Evolutionary conservation across 2,888 invertebrate species (phyloP), one percentile per base, ranked within the genome.

Genomic region (Liopterus haemorrhoidalis): DNA sequence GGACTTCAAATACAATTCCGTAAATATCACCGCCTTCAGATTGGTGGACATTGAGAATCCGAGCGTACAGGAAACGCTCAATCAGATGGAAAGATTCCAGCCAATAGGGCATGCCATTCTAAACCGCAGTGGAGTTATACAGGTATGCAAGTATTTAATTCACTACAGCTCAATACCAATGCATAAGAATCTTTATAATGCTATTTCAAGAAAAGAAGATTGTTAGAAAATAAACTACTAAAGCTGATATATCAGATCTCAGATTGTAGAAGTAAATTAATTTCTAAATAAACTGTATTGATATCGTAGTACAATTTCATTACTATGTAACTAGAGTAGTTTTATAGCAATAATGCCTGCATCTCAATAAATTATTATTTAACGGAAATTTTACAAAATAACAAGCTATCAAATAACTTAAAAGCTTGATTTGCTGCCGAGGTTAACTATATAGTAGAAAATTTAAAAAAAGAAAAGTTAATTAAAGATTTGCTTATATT

Each of bases 61-160:
- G 6, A 71, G 72, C n/a, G 78, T 82, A 4, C 73, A 76, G 52
- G 78, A 79, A 54, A 73, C 81, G 44, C 65, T 85, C n/a, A 74
- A 79, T 55, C 82, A 82, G 57, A 83, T 85, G 79, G 78, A 80
- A 50, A 71, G 72, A 48, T 83, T 79, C 62, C 76, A 81, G 56
- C 70, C 74, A 4, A 83, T 87, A 48, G 89, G 89, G 2, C 81
- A 85, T 39, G 78, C 82, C 30, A 85, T 87, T 48, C 72, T 85
- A 20, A 83, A 83, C 54, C 79, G 77, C 32, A 73, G 73, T 48
- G 79, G 79, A 21, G 73, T 81, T 45, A 80, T 82, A 57, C 78
- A 81, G 74, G 82, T 81, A 64, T 59, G 59, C 59, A 51, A 40
- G 9, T 28, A 11, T 45, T 44, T 18, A 14, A 37, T n/a, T n/a